phyloP scores from a whole-genome alignment of 1,140 invertebrate genomes.

The Lasioglossum baleicum region DNA sequence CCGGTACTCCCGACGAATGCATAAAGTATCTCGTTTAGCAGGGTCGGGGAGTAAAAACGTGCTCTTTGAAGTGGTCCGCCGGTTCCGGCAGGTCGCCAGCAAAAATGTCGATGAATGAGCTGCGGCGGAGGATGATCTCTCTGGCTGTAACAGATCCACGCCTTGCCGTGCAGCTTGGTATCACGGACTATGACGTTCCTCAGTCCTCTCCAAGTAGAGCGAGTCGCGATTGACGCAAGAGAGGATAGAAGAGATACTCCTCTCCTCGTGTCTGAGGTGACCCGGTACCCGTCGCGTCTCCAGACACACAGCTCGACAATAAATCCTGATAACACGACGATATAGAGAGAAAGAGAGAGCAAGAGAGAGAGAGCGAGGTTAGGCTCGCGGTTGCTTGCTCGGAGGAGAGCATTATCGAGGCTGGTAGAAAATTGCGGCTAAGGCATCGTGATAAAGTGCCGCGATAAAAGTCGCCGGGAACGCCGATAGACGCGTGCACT shows the following conservation, averaged over 20 bases:
- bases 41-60: background rate
- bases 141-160: background rate
- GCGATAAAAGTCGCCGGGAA: conserved; percentile 21
- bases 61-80: background rate
- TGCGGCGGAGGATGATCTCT: background rate
- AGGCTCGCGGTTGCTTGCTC: background rate
- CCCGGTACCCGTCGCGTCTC: background rate
- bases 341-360: background rate
- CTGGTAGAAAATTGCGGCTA: conserved; percentile 23
- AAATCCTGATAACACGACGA: conserved; percentile 30
- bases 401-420: conserved; percentile 13
- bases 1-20: too few relatives aligned
- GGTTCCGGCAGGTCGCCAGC: background rate
- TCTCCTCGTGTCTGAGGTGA: background rate
- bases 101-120: conserved; percentile 1
- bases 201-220: conserved; percentile 53
- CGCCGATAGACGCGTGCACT: background rate
- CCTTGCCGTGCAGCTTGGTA: background rate
- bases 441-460: conserved; percentile 14
- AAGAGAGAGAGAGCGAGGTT: too few relatives aligned
- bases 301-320: conserved; percentile 6
- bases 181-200: conserved; percentile 13
- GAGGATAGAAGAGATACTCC: background rate
- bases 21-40: too few relatives aligned
- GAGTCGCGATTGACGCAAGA: conserved; percentile 50